phyloP scores from a whole-genome alignment of 1,140 invertebrate genomes.

The Musca domestica region DNA sequence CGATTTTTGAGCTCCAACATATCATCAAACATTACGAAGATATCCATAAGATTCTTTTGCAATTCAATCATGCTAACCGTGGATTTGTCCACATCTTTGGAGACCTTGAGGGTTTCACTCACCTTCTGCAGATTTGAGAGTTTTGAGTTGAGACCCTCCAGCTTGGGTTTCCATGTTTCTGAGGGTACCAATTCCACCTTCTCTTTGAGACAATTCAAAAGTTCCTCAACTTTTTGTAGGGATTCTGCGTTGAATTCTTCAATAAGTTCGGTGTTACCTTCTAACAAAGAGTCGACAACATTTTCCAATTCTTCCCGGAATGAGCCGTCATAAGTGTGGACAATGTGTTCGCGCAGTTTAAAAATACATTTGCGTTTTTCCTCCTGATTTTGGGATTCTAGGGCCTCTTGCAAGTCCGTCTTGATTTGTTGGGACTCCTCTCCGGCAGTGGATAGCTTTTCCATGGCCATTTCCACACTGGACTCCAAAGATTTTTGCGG shows the following conservation, averaged over 20 bases:
- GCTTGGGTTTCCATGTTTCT: conserved; percentile 30
- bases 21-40: conserved; percentile 43
- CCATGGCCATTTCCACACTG: conserved; percentile 1
- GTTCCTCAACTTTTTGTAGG: neutral
- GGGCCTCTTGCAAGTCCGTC: conserved; percentile 1
- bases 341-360: conserved; percentile 43
- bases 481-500: neutral
- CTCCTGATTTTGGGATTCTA: conserved; percentile 8
- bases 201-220: neutral
- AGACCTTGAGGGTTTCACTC: conserved; percentile 29
- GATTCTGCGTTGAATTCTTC: conserved; percentile 31
- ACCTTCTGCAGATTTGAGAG: conserved; percentile 35
- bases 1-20: neutral
- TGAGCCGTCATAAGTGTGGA: conserved; percentile 43
- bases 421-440: neutral
- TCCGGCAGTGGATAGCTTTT: neutral
- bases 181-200: conserved; percentile 1
- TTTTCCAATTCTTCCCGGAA: conserved; percentile 30
- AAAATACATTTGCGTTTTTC: conserved; percentile 36
- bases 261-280: conserved; percentile 29
- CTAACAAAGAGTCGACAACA: conserved; percentile 35
- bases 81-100: conserved; percentile 34
- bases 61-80: conserved; percentile 39
- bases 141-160: conserved; percentile 33
- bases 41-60: conserved; percentile 44